phyloP scores from a whole-genome alignment of 2,797 vertebrate species.

The Mergus octosetaceus region DNA sequence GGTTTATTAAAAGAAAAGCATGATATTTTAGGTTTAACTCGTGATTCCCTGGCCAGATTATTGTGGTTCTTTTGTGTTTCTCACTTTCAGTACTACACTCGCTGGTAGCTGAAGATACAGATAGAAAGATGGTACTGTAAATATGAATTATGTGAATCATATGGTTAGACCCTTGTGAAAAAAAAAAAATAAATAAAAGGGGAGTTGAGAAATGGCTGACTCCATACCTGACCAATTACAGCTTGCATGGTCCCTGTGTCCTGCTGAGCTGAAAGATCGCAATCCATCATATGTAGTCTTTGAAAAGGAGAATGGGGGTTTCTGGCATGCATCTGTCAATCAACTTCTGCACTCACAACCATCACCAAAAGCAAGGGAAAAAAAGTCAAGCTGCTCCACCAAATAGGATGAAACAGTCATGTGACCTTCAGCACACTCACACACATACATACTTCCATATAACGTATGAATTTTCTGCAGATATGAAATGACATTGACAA shows the following conservation, averaged over 20 bases:
- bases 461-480: conserved; percentile 83
- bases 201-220: conserved; percentile 88
- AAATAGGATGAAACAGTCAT: conserved; percentile 86
- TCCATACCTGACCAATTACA: conserved; percentile 90
- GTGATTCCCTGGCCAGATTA: conserved; percentile 71
- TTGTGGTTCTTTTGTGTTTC: conserved; percentile 73
- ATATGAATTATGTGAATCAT: conserved; percentile 87
- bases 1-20: conserved; percentile 51
- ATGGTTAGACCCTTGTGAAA: conserved; percentile 79
- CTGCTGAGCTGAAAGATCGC: conserved; percentile 85
- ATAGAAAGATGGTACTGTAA: conserved; percentile 84
- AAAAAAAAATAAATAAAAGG: conserved; percentile 77
- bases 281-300: conserved; percentile 87
- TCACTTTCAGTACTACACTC: conserved; percentile 72
- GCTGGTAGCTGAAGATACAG: conserved; percentile 78
- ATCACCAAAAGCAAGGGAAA: conserved; percentile 83
- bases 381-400: conserved; percentile 86
- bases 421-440: conserved; percentile 82
- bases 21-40: conserved; percentile 70
- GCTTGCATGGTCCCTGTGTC: conserved; percentile 85
- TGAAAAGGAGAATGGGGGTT: conserved; percentile 85
- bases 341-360: conserved; percentile 85
- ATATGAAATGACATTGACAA: conserved; percentile 88
- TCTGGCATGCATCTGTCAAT: conserved; percentile 88
- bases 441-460: conserved; percentile 80